phyloP scores from a whole-genome alignment of 2,888 invertebrate species.

The Linnaemya vulpina region DNA sequence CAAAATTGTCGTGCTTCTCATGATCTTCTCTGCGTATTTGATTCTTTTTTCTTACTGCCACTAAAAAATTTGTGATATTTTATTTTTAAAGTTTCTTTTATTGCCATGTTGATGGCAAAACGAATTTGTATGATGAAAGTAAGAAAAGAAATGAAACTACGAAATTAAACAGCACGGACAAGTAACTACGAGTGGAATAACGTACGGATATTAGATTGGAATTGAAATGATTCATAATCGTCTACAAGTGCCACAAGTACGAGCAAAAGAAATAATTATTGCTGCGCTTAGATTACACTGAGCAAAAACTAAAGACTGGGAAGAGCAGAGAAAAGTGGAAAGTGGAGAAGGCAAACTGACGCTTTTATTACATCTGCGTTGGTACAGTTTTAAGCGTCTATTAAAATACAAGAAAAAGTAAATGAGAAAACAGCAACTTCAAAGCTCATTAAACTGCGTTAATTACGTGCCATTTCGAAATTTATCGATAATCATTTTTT shows the following conservation, averaged over 20 bases:
- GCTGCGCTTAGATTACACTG: not conserved
- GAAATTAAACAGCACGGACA: slow-evolving; percentile 27
- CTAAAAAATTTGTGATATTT: slow-evolving; percentile 27
- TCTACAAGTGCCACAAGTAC: slow-evolving; percentile 41
- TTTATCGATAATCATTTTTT: slow-evolving; percentile 58
- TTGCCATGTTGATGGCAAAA: slow-evolving; percentile 49
- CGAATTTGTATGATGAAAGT: slow-evolving; percentile 38
- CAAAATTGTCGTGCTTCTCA: slow-evolving; percentile 36
- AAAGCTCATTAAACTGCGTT: slow-evolving; percentile 71
- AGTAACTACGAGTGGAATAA: slow-evolving; percentile 28
- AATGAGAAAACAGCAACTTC: slow-evolving; percentile 29
- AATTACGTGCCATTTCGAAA: slow-evolving; percentile 69
- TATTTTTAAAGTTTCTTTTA: slow-evolving; percentile 11
- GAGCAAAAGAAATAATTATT: slow-evolving; percentile 62
- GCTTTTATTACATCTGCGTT: not conserved
- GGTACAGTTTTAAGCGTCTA: slow-evolving; percentile 30
- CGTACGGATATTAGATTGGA: slow-evolving; percentile 60
- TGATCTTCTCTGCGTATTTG: not conserved
- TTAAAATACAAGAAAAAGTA: slow-evolving; percentile 12
- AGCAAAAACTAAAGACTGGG: not conserved
- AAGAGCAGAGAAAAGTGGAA: not conserved
- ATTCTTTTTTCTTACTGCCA: slow-evolving; percentile 3
- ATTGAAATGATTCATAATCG: slow-evolving; percentile 66
- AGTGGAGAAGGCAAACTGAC: not conserved
- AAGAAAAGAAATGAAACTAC: not conserved